Evolutionary conservation across 1,140 invertebrate genomes (phyloP).

Genomic region (Drosophila serrata): DNA sequence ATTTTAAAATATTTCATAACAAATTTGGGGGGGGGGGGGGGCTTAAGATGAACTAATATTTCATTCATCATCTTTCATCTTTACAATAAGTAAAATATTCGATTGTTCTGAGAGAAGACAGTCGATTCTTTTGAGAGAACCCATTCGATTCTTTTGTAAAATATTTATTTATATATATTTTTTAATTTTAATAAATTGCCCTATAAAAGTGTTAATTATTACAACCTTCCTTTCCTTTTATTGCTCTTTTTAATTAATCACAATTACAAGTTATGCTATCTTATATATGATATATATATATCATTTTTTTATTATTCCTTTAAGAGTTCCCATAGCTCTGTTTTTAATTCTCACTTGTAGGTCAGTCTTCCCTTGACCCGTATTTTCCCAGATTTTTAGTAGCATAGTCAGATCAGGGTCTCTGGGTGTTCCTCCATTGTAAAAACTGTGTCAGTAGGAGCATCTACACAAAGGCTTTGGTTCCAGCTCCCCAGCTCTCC

Average conservation of each 20-base stretch:
- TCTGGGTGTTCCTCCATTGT: conserved; percentile 18
- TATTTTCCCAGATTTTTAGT: conserved; percentile 13
- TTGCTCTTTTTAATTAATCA: not conserved
- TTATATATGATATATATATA: not conserved
- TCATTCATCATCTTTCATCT: no score
- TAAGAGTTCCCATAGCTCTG: not conserved
- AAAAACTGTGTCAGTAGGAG: conserved; percentile 55
- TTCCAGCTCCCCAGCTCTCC: not conserved
- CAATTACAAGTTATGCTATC: not conserved
- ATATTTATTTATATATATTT: no score
- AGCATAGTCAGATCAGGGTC: not conserved
- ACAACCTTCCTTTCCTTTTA: not conserved
- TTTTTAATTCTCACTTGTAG: conserved; percentile 3
- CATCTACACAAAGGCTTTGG: conserved; percentile 29
- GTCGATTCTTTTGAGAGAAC: no score
- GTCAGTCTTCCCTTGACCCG: conserved; percentile 16
- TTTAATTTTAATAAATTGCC: not conserved
- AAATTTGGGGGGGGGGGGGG: no score
- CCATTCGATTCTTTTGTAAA: no score
- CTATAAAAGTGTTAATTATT: not conserved
- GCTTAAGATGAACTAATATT: no score
- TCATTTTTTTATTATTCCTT: not conserved
- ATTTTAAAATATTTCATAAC: no score
- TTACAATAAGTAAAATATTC: no score
- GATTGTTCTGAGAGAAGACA: no score